Base-by-base conservation (phyloP, 1,140 invertebrate genomes). In the Holotrichia oblita region DNA sequence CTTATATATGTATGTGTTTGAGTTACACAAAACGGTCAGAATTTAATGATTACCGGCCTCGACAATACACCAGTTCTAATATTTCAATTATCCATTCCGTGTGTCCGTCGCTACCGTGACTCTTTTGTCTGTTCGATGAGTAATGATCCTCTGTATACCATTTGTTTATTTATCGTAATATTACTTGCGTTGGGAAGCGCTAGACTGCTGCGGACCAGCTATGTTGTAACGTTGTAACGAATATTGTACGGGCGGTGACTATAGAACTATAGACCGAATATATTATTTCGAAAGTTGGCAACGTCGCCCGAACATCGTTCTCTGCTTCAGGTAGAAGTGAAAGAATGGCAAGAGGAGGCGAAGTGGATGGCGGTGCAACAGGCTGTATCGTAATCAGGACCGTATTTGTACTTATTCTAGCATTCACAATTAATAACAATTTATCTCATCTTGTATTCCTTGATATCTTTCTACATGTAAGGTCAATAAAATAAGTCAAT, bases 91-190 rank as follows among this genome's bases (percentile, higher is more conserved):
- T 64, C 61, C 17, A 9, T 27, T 20, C 24, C 24, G 20, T 27
- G 61, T 64, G 61, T 64, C 61, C 61, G 61, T 27, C 61, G 61
- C 61, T 64, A 64, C 61, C 61, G 61, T 64, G 61, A 22, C 61
- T 64, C 61, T 64, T 64, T 64, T 64, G 61, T 64, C 61, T 17
- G 61, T 48, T 12, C 61, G 61, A 64, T 64, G 61, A 64, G 61
- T 64, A 64, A 64, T 64, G 61, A 64, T 64, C 17, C 61, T 64
- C 44, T n/a, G n/a, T 48, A 12, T 48, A 64, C 61, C 61, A 64
- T 64, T 64, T 64, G 61, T 64, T 64, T 64, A 64, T 64, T 64
- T 64, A 64, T 64, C 61, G 24, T 64, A 17, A 64, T 17, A 20
- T 22, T 64, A 64, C 61, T 64, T 64, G 17, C 61, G 61, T n/a